phyloP scores from a whole-genome alignment of 1,140 invertebrate species.

The Temnothorax nylanderi region DNA sequence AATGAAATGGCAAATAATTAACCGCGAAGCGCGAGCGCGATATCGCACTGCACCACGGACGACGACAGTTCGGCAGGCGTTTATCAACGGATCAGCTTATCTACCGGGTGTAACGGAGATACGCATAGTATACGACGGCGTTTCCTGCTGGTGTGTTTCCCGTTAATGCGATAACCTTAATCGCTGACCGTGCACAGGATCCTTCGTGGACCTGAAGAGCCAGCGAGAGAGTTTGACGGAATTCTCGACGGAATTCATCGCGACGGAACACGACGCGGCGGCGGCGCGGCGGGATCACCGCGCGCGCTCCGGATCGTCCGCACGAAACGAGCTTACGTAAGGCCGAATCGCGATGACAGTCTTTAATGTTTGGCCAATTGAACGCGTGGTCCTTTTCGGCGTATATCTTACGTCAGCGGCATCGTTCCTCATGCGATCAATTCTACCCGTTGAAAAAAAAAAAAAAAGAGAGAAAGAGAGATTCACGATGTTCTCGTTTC shows the following conservation, averaged over 20 bases:
- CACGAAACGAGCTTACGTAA: constrained; percentile 67
- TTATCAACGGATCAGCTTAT: constrained; percentile 75
- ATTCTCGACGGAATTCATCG: constrained; percentile 45
- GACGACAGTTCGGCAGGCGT: constrained; percentile 67
- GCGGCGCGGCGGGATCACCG: too few species aligned
- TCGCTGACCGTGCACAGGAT: constrained; percentile 64
- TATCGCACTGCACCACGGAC: background rate
- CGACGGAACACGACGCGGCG: background rate
- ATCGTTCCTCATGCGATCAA: constrained; percentile 16
- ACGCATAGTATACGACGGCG: constrained; percentile 48
- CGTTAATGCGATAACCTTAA: constrained; percentile 76
- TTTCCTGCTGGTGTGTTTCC: constrained; percentile 73
- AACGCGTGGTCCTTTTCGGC: constrained; percentile 64
- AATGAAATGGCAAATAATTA: constrained; percentile 63
- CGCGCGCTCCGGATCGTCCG: background rate
- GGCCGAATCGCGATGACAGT: constrained; percentile 42
- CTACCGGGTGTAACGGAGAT: constrained; percentile 75
- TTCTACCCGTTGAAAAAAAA: constrained; percentile 21
- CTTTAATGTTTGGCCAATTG: constrained; percentile 77
- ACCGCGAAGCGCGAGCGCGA: constrained; percentile 44
- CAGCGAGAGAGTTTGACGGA: background rate
- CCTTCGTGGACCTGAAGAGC: constrained; percentile 33
- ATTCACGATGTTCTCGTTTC: background rate
- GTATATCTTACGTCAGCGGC: constrained; percentile 62
- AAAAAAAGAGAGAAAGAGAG: background rate